Base-by-base conservation (phyloP, 2,888 invertebrate species). In the Tuberolachnus salignus region DNA sequence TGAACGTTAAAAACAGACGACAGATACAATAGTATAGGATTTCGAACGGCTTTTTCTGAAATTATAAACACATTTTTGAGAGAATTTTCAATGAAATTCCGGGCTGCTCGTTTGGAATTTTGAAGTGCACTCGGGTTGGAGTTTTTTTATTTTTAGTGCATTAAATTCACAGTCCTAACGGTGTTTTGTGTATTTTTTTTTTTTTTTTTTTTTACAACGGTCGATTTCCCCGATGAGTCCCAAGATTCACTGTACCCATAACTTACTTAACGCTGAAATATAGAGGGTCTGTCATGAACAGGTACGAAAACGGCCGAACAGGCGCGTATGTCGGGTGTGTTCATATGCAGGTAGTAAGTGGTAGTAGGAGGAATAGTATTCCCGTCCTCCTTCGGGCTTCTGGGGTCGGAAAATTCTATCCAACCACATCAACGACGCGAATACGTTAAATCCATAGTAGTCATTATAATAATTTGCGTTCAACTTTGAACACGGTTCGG, bases 241-340 rank as follows among this genome's bases (percentile, higher is more conserved):
- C 59, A 59, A 67, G n/a, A n/a, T 4, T 34, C 34, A 34, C 34
- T 34, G 34, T 34, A 34, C 34, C 34, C n/a, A 16, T 71, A 63
- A 78, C 78, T 78, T 78, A 78, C 78, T 78, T 78, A 78, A 78
- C 69, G 78, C 69, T 69, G 78, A 78, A 78, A 78, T 69, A 78
- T 57, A 78, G 78, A 78, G 78, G 78, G 78, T 78, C 78, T 69
- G 78, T 78, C 78, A 78, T 78, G 78, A 69, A 78, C 78, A 61
- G 69, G 66, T 67, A 66, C 67, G 75, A 55, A 67, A 19, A 66
- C 75, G 55, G 75, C 66, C 57, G 75, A 57, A 66, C 44, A 34
- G 75, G 57, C 75, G 57, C 49, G 59, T 57, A 66, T 46, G 67
- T 78, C 69, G 78, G 69, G 19, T 69, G 23, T 69, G 59, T 59